Conservation (phyloP, 2,797 vertebrate genomes). For the Tolypeutes matacus region DNA sequence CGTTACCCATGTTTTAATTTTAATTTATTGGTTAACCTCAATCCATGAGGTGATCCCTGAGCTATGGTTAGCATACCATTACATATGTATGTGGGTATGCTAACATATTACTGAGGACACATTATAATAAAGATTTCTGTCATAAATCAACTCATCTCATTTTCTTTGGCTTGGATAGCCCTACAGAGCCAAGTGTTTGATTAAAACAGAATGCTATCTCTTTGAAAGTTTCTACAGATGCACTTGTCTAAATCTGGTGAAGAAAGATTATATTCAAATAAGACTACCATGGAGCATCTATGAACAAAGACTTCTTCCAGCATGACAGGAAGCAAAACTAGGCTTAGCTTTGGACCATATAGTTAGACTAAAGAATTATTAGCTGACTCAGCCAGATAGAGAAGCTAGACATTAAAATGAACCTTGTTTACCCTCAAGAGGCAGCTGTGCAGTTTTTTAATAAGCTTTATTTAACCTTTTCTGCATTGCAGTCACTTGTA, state of each 20-base stretch:
- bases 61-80: conserved; percentile 79
- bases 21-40: conserved; percentile 90
- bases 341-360: not conserved
- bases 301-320: not conserved
- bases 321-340: not conserved
- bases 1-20: conserved; percentile 75
- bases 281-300: not conserved
- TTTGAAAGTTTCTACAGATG: conserved; percentile 26
- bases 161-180: conserved; percentile 78
- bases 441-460: conserved; percentile 16
- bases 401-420: not conserved
- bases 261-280: not conserved
- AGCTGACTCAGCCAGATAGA: conserved; percentile 47
- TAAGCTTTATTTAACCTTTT: conserved; percentile 23
- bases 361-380: conserved; percentile 12
- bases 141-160: conserved; percentile 81
- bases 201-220: not conserved
- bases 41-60: conserved; percentile 84
- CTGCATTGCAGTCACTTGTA: not conserved
- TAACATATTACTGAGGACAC: conserved; percentile 84
- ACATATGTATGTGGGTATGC: conserved; percentile 90
- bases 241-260: not conserved
- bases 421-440: conserved; percentile 74
- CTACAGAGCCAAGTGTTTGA: conserved; percentile 71
- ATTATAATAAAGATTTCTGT: conserved; percentile 90